A percentile compares a stretch with the other conserved stretches of the same genome.
Evolutionary conservation across 2,797 vertebrate species (phyloP).

Genomic region (Syncerus caffer): DNA sequence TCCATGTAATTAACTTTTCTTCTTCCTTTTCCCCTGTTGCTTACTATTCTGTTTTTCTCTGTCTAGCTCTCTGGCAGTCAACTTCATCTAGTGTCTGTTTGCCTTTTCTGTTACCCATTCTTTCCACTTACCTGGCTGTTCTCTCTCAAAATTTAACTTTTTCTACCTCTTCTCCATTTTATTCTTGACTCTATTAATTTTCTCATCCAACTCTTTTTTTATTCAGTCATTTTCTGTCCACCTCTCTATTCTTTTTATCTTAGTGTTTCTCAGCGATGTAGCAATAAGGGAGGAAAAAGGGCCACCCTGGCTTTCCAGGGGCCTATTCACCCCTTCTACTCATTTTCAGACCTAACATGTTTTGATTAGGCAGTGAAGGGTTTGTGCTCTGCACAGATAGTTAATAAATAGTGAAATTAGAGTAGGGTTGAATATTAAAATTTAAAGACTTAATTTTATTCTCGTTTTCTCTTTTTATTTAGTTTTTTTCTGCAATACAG

Average conservation of each 20-base stretch:
- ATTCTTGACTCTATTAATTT: not conserved
- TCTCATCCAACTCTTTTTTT: not conserved
- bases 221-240: not conserved
- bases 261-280: not conserved
- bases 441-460: conserved; percentile 4
- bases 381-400: not conserved
- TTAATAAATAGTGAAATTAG: conserved; percentile 48
- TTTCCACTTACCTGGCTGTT: not conserved
- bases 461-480: conserved; percentile 31
- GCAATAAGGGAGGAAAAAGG: not conserved
- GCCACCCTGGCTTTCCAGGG: not conserved
- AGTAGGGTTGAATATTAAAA: conserved; percentile 48
- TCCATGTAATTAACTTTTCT: not conserved
- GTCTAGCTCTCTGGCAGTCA: not conserved
- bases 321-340: not conserved
- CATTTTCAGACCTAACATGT: not conserved
- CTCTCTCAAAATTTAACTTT: conserved; percentile 16
- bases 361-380: conserved; percentile 36
- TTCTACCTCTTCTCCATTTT: not conserved
- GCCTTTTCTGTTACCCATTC: not conserved
- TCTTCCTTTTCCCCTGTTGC: not conserved
- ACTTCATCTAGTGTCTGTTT: not conserved
- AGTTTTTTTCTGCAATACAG: conserved; percentile 81
- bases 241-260: not conserved
- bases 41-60: not conserved